phyloP scores from a whole-genome alignment of 2,888 invertebrate species.

The Rhagophthalmus giganteus region DNA sequence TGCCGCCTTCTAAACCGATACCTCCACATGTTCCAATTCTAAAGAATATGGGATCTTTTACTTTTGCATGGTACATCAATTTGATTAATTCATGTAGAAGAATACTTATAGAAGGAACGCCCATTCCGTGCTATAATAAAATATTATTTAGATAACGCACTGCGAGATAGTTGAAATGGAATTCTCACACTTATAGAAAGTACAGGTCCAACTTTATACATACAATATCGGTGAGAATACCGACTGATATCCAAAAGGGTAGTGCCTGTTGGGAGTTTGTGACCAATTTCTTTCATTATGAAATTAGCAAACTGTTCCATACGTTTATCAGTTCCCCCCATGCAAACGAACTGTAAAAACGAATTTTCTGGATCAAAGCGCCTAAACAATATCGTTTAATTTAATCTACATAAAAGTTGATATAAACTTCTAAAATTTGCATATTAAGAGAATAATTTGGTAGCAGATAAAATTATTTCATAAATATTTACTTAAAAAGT shows the following conservation, averaged over 20 bases:
- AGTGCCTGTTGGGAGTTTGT: constrained; percentile 87
- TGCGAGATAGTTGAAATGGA: too few relatives aligned
- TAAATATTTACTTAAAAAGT: too few relatives aligned
- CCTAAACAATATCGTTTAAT: too few relatives aligned
- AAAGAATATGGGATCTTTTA: constrained; percentile 87
- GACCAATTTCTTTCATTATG: constrained; percentile 87
- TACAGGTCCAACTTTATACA: constrained; percentile 97
- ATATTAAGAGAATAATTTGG: too few relatives aligned
- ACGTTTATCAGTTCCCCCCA: constrained; percentile 93
- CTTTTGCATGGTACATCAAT: constrained; percentile 90
- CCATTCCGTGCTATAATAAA: constrained; percentile 97
- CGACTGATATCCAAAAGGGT: constrained; percentile 86
- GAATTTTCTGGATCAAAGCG: too few relatives aligned
- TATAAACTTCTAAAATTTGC: too few relatives aligned
- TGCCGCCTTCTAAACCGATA: constrained; percentile 88
- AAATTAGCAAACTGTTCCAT: constrained; percentile 92
- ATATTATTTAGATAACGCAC: too few relatives aligned
- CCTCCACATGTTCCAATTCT: constrained; percentile 94
- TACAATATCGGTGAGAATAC: constrained; percentile 89
- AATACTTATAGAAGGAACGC: constrained; percentile 93
- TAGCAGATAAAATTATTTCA: too few relatives aligned
- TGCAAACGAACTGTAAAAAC: constrained; percentile 83
- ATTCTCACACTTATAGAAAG: too few relatives aligned
- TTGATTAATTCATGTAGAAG: constrained; percentile 95
- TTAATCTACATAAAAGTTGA: too few relatives aligned